These are phyloP conservation scores for Rhagophthalmus giganteus DNA, from an alignment of 2,888 invertebrate genomes.

Conservation along the genomic window DNA sequence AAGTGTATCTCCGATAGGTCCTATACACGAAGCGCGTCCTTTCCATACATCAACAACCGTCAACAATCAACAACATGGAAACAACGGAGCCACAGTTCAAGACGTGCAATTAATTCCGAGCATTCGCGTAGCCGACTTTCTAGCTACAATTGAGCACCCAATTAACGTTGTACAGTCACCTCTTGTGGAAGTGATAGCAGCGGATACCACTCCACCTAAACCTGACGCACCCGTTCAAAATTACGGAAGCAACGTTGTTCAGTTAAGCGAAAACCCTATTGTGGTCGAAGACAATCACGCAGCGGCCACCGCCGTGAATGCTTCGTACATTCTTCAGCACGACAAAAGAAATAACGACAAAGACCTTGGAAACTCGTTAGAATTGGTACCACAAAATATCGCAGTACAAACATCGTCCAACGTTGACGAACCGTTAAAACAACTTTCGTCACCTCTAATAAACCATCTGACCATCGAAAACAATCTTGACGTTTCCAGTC, in stretches of 20 bases:
- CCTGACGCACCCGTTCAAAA: conserved; percentile 17
- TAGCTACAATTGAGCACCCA: conserved; percentile 73
- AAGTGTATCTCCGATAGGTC: conserved; percentile 54
- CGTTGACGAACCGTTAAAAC: not conserved
- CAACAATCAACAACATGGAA: conserved; percentile 1
- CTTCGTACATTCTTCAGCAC: conserved; percentile 35
- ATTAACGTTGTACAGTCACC: conserved; percentile 72
- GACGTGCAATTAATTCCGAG: conserved; percentile 65
- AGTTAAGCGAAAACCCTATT: conserved; percentile 52
- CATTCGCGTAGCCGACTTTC: conserved; percentile 68
- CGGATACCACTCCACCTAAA: conserved; percentile 32
- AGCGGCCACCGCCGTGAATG: conserved; percentile 51
- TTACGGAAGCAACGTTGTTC: not conserved
- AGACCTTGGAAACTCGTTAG: conserved; percentile 24
- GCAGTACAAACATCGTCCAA: conserved; percentile 26
- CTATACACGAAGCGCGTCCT: conserved; percentile 46
- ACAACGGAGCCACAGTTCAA: conserved; percentile 5
- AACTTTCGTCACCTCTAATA: not conserved
- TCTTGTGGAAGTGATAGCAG: conserved; percentile 60
- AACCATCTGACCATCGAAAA: no score
- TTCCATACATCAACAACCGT: not conserved
- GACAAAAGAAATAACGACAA: conserved; percentile 39
- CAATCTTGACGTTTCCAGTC: not conserved
- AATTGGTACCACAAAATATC: no score
- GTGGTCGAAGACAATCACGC: conserved; percentile 57